Conservation (phyloP, 2,888 invertebrate species). For the Athrips mouffetella region DNA sequence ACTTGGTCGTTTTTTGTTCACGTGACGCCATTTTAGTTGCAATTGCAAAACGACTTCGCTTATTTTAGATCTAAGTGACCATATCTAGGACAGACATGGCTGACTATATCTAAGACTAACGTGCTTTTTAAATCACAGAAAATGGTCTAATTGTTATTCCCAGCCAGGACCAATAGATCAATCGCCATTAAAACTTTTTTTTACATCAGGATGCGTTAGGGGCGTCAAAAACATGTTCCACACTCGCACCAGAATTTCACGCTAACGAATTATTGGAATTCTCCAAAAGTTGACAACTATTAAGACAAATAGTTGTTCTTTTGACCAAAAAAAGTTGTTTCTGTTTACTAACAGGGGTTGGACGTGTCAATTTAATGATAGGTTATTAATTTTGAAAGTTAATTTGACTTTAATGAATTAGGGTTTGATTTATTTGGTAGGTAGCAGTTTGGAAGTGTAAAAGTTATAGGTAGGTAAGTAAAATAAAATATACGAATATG, state of each 20-base stretch:
- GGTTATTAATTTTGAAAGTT: slow-evolving; percentile 3
- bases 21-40: too few relatives aligned
- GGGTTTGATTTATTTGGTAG: not conserved
- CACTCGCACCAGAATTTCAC: slow-evolving; percentile 47
- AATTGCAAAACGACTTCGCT: too few relatives aligned
- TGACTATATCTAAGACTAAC: too few relatives aligned
- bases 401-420: slow-evolving; percentile 12
- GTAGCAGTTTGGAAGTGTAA: not conserved
- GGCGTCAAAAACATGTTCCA: slow-evolving; percentile 45
- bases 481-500: too few relatives aligned
- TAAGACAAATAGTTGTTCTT: slow-evolving; percentile 7
- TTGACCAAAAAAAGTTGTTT: slow-evolving; percentile 6
- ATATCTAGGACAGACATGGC: too few relatives aligned
- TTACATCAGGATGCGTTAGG: slow-evolving; percentile 10
- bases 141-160: too few relatives aligned
- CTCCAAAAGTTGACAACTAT: slow-evolving; percentile 20
- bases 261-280: slow-evolving; percentile 66
- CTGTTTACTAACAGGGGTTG: slow-evolving; percentile 13
- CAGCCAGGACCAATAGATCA: too few relatives aligned
- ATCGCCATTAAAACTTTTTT: too few relatives aligned
- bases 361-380: slow-evolving; percentile 2
- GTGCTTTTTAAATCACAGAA: too few relatives aligned
- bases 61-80: too few relatives aligned
- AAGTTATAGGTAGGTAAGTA: too few relatives aligned
- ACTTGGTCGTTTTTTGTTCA: too few relatives aligned